Conservation (phyloP, 2,888 invertebrate genomes). For the Anthoptus insignis region DNA sequence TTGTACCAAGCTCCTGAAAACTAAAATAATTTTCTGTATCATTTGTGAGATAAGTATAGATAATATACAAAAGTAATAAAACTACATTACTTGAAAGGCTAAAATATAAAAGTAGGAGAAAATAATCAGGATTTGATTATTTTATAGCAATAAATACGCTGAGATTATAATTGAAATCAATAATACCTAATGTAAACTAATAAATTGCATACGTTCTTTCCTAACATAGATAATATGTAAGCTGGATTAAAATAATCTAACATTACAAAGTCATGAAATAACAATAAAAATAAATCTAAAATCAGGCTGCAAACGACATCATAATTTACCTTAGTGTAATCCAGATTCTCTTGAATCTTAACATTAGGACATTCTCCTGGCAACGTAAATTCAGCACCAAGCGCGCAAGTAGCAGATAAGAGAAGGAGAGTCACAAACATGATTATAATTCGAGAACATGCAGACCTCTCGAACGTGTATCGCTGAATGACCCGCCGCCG, state of each 20-base stretch:
- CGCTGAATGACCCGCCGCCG: constrained; percentile 60
- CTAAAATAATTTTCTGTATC: constrained; percentile 51
- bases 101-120: too few relatives aligned
- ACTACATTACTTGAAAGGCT: too few relatives aligned
- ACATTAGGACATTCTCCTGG: constrained; percentile 74
- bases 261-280: too few relatives aligned
- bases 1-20: constrained; percentile 83
- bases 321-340: constrained; percentile 70
- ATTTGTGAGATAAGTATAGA: too few relatives aligned
- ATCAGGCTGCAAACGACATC: too few relatives aligned
- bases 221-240: too few relatives aligned
- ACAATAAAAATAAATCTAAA: background rate
- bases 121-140: too few relatives aligned
- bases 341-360: constrained; percentile 74
- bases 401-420: background rate
- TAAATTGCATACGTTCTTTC: too few relatives aligned
- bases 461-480: constrained; percentile 52
- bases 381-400: constrained; percentile 66
- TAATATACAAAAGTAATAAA: too few relatives aligned
- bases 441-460: constrained; percentile 47
- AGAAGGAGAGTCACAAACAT: constrained; percentile 38
- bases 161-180: too few relatives aligned
- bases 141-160: too few relatives aligned
- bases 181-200: background rate
- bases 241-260: too few relatives aligned